Percentiles rank a stretch among this genome's conserved stretches.
Conservation (phyloP, 2,797 vertebrate species). For the Sebastes oblongus region DNA sequence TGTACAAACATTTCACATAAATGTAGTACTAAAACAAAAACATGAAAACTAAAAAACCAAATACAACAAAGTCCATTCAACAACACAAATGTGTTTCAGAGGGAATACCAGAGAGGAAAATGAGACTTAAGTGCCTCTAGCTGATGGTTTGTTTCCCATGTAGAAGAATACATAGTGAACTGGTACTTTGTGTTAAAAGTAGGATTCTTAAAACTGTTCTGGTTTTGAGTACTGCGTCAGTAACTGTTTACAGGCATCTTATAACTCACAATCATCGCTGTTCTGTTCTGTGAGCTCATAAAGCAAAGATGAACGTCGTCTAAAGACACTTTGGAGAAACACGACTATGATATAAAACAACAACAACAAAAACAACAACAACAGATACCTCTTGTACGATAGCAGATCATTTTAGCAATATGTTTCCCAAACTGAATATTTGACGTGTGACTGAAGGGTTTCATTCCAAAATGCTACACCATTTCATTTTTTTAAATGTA, state of each 20-base stretch:
- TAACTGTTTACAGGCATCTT: background rate
- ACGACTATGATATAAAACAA: background rate
- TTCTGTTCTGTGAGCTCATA: background rate
- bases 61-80: slow-evolving; percentile 8
- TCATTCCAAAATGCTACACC: background rate
- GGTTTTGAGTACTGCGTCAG: background rate
- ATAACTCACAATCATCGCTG: background rate
- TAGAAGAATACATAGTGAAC: background rate
- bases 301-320: background rate
- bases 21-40: slow-evolving; percentile 10
- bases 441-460: background rate
- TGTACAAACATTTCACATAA: slow-evolving; percentile 45
- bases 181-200: background rate
- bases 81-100: background rate
- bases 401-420: background rate
- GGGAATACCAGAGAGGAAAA: background rate
- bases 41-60: slow-evolving; percentile 35
- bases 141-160: background rate
- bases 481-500: background rate
- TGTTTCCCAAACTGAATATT: background rate
- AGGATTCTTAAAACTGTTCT: background rate
- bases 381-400: background rate
- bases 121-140: background rate
- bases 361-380: background rate
- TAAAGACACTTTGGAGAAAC: background rate